Evolutionary conservation across 2,113 vertebrate genomes (phyloP), one percentile per base, ranked within the genome.

Genomic region (Rhinolophus sinicus): DNA sequence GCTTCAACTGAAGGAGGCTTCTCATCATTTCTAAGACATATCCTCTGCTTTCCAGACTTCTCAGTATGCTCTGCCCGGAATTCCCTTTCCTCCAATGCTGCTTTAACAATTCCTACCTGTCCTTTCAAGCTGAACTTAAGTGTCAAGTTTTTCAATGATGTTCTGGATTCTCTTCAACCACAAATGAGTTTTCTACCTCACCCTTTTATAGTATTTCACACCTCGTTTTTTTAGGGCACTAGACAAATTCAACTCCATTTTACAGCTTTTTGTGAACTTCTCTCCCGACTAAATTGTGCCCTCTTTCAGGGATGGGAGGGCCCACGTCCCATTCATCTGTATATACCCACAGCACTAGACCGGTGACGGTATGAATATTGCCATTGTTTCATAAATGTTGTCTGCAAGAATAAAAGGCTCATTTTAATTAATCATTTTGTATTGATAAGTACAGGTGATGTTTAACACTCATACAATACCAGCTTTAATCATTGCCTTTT

Each of bases 351-450:
- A 80, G 54, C 47, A 56, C 9, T n/a, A 62, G 12, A 72, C 38
- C n/a, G 81, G 7, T 33, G 40, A 44, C 40, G 33, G 38, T 86
- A 22, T 73, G 78, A 92, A 87, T 77, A 56, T 56, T 9, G 28
- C 33, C 54, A n/a, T 18, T 93, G 50, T 93, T 82, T 35, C 19
- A 62, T 38, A 85, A 73, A 94, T 62, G 26, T 44, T 83, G 69
- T 35, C 16, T 93, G 22, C 35, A 89, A 92, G 50, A 73, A 96
- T 88, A 95, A 96, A 93, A 62, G 50, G 10, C 33, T 62, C 76
- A 62, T 97, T 88, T 97, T 24, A 91, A 88, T 91, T 26, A 85
- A 88, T 84, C n/a, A 72, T 94, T 96, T 90, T 90, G 26, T 83
- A 92, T 2, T 95, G 52, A 60, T 70, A n/a, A 16, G 40, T 4